phyloP scores from a whole-genome alignment of 2,888 invertebrate species.

The Axea sp. region DNA sequence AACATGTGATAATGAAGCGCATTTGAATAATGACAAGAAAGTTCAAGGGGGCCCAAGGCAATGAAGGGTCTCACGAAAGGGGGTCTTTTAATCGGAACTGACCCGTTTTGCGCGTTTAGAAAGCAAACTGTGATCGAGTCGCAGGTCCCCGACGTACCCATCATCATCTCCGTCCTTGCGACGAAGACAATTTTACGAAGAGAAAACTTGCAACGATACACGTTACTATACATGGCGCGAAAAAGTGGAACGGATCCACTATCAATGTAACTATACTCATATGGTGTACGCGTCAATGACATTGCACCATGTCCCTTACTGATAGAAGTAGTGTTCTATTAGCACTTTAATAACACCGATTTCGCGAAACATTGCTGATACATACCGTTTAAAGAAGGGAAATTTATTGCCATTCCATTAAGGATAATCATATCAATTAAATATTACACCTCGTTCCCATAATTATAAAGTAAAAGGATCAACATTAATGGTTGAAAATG shows the following conservation, averaged over 20 bases:
- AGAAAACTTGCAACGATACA: constrained; percentile 68
- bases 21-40: constrained; percentile 48
- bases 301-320: constrained; percentile 38
- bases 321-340: constrained; percentile 49
- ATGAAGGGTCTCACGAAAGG: constrained; percentile 48
- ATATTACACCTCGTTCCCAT: constrained; percentile 22
- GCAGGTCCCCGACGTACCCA: constrained; percentile 28
- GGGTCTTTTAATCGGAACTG: constrained; percentile 52
- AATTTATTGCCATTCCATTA: constrained; percentile 57
- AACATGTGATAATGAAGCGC: constrained; percentile 11
- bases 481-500: too few relatives aligned
- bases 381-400: constrained; percentile 34
- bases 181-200: constrained; percentile 68
- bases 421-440: constrained; percentile 59
- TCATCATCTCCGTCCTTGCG: constrained; percentile 40
- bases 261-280: constrained; percentile 59
- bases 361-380: constrained; percentile 19
- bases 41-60: constrained; percentile 51
- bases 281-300: constrained; percentile 57
- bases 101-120: constrained; percentile 69
- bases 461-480: constrained; percentile 35
- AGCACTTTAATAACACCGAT: constrained; percentile 53
- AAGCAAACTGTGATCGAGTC: constrained; percentile 66
- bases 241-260: constrained; percentile 74
- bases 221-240: constrained; percentile 68